Evolutionary conservation across 2,888 invertebrate species (phyloP).

Genomic region (Drosophila ustulata): DNA sequence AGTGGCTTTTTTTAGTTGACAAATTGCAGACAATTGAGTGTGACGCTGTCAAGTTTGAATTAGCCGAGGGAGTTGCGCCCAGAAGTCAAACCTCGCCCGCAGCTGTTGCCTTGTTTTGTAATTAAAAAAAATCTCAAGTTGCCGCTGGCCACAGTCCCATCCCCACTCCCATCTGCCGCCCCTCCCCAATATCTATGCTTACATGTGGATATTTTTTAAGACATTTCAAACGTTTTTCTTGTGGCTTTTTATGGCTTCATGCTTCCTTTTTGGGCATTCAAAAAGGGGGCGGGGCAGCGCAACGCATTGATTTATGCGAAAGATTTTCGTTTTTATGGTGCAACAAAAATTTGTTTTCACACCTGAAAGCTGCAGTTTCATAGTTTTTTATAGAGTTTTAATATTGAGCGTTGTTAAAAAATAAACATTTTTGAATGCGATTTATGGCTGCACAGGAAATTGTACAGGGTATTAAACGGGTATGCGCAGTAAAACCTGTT

Average conservation of each 20-base stretch:
- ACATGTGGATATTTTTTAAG: slow-evolving; percentile 31
- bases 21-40: slow-evolving; percentile 64
- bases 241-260: slow-evolving; percentile 27
- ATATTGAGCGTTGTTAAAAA: slow-evolving; percentile 38
- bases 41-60: slow-evolving; percentile 44
- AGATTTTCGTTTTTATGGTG: slow-evolving; percentile 38
- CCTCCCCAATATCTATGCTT: not conserved
- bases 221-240: slow-evolving; percentile 51
- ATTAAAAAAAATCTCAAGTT: slow-evolving; percentile 60
- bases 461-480: not conserved
- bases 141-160: slow-evolving; percentile 3
- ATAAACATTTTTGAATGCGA: slow-evolving; percentile 26
- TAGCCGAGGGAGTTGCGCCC: slow-evolving; percentile 25
- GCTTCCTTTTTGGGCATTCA: slow-evolving; percentile 27
- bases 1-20: slow-evolving; percentile 39
- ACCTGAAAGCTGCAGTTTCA: slow-evolving; percentile 37
- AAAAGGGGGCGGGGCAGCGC: not conserved
- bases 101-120: slow-evolving; percentile 51
- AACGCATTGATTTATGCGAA: slow-evolving; percentile 46
- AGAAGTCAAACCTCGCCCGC: slow-evolving; percentile 42
- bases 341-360: slow-evolving; percentile 48
- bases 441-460: slow-evolving; percentile 13
- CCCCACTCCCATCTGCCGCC: not conserved
- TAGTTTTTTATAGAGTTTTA: slow-evolving; percentile 44
- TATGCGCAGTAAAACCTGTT: slow-evolving; percentile 31